phyloP scores from a whole-genome alignment of 2,797 vertebrate genomes.

The Rhabdophis nuchalis region DNA sequence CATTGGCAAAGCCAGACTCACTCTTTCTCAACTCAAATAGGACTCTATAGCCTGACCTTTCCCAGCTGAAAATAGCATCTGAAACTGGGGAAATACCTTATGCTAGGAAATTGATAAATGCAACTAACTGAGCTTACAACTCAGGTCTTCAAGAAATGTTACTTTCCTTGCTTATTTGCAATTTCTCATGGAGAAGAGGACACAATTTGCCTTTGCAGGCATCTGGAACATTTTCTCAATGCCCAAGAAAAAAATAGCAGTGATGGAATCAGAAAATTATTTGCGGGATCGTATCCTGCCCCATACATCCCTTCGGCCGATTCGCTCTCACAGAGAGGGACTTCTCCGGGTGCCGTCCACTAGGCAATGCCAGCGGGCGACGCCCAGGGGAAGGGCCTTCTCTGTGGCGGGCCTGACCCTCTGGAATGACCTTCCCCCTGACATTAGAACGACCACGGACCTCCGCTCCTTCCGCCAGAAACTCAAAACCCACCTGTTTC shows the following conservation, averaged over 20 bases:
- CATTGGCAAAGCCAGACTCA: background rate
- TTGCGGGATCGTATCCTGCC: too few species aligned
- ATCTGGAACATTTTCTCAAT: background rate
- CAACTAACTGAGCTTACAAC: background rate
- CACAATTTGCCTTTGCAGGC: background rate
- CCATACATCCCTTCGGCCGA: too few species aligned
- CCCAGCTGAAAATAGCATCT: background rate
- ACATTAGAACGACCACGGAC: too few species aligned
- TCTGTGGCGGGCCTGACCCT: too few species aligned
- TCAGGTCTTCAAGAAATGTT: background rate
- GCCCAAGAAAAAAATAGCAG: fast-evolving
- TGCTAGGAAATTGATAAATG: background rate
- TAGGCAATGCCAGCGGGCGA: too few species aligned
- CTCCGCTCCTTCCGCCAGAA: too few species aligned
- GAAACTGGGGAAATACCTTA: background rate
- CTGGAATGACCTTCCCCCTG: too few species aligned
- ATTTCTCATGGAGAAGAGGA: background rate
- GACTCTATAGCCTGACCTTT: background rate
- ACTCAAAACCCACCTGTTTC: too few species aligned
- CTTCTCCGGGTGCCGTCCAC: too few species aligned
- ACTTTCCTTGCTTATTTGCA: background rate
- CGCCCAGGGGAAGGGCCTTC: too few species aligned
- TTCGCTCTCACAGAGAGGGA: too few species aligned
- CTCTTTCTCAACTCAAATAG: background rate
- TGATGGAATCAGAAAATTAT: fast-evolving